Percentiles rank a stretch among this genome's conserved stretches.
Conservation (phyloP, 2,797 vertebrate genomes). For the Hyperoplus lanceolatus region DNA sequence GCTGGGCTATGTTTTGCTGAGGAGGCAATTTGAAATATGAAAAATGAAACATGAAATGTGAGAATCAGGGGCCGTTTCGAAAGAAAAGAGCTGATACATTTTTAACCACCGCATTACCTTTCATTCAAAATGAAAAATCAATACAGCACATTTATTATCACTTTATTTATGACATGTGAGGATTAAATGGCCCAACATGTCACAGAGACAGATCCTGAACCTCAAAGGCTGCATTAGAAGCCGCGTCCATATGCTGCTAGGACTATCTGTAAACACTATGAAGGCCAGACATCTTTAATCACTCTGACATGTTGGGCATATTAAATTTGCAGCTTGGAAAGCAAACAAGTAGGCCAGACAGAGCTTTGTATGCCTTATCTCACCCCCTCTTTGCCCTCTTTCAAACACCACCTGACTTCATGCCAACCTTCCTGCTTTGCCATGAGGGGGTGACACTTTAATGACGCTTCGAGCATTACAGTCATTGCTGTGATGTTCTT, state of each 20-base stretch:
- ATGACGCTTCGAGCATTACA: too few relatives aligned
- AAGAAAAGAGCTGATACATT: constrained; percentile 23
- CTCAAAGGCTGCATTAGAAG: constrained; percentile 25
- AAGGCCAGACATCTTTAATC: constrained; percentile 61
- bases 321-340: constrained; percentile 61
- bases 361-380: constrained; percentile 29
- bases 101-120: constrained; percentile 6
- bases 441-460: neutral
- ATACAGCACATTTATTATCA: neutral
- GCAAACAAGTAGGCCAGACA: constrained; percentile 67
- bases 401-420: constrained; percentile 23
- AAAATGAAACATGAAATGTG: constrained; percentile 55
- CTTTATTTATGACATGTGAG: constrained; percentile 1
- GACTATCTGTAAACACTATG: constrained; percentile 65
- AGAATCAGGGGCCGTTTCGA: constrained; percentile 62
- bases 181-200: neutral
- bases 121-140: neutral
- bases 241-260: constrained; percentile 13
- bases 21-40: constrained; percentile 55
- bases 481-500: constrained; percentile 1
- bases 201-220: constrained; percentile 8
- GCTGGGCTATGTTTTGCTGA: constrained; percentile 59
- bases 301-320: constrained; percentile 49
- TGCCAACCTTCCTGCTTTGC: constrained; percentile 6
- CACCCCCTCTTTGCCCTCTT: constrained; percentile 24